Percentiles rank a stretch among this genome's conserved stretches.
Conservation (phyloP, 2,888 invertebrate genomes). For the Chrysomela aeneicollis region DNA sequence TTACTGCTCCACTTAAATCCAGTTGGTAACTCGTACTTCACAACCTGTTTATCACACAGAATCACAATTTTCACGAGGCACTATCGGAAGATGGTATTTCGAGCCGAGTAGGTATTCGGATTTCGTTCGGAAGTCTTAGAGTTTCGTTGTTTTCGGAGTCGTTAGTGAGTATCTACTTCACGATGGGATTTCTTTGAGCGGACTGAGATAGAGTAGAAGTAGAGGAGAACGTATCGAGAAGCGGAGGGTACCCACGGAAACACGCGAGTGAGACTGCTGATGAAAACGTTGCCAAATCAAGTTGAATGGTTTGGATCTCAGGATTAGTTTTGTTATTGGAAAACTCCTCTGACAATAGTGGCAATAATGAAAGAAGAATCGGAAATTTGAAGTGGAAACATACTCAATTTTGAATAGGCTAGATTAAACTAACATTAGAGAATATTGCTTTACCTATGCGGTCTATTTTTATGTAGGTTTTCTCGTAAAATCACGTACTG, state of each 20-base stretch:
- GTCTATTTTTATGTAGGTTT: no score
- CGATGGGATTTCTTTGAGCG: conserved; percentile 20
- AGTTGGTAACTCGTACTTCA: conserved; percentile 22
- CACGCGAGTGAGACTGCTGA: conserved; percentile 29
- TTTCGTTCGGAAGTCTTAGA: conserved; percentile 1
- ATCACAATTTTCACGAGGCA: conserved; percentile 9
- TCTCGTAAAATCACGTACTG: no score
- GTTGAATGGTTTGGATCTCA: not conserved
- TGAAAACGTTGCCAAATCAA: conserved; percentile 12
- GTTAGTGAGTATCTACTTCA: conserved; percentile 6
- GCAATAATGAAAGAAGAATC: no score
- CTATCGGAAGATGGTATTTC: not conserved
- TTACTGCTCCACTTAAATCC: conserved; percentile 35
- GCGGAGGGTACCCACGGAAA: conserved; percentile 24
- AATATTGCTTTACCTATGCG: no score
- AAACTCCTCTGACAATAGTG: no score
- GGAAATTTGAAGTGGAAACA: no score
- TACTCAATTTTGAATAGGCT: no score
- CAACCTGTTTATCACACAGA: conserved; percentile 5
- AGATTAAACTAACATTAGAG: no score
- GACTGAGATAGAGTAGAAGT: conserved; percentile 16
- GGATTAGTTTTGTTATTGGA: not conserved
- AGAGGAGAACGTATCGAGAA: conserved; percentile 17
- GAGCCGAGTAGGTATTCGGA: not conserved
- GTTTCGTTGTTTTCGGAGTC: not conserved